Evolutionary conservation across 2,797 vertebrate genomes (phyloP).

Genomic region (Hydrolagus colliei): DNA sequence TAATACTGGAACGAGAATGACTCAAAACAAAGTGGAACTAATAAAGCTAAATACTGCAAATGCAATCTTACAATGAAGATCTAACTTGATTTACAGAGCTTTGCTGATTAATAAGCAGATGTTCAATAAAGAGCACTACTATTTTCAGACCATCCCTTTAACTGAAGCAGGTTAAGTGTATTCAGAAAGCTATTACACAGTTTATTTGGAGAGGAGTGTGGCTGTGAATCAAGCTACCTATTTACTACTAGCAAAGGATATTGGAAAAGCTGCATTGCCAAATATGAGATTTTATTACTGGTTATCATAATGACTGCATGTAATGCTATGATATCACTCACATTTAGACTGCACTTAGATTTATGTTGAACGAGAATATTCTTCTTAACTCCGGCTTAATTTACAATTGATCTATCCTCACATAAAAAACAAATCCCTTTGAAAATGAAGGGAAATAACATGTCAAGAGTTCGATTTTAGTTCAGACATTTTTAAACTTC

Average conservation of each 20-base stretch:
- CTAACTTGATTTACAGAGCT: too few species aligned
- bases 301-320: constrained; percentile 1
- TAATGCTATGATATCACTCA: constrained; percentile 2
- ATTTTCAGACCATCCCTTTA: too few species aligned
- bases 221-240: neutral
- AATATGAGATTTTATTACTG: neutral
- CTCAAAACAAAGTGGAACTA: too few species aligned
- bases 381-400: neutral
- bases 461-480: neutral
- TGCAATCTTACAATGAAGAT: too few species aligned
- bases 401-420: neutral
- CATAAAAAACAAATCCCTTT: neutral
- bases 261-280: neutral
- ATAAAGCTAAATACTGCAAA: too few species aligned
- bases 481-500: neutral
- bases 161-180: neutral
- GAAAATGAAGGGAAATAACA: neutral
- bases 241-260: neutral
- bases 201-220: neutral
- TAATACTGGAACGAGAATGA: too few species aligned
- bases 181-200: neutral
- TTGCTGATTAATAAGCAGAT: too few species aligned
- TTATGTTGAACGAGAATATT: neutral
- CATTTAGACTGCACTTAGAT: neutral
- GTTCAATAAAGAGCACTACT: too few species aligned